phyloP scores from a whole-genome alignment of 2,113 vertebrate species.

The Pomatorhinus ruficollis region DNA sequence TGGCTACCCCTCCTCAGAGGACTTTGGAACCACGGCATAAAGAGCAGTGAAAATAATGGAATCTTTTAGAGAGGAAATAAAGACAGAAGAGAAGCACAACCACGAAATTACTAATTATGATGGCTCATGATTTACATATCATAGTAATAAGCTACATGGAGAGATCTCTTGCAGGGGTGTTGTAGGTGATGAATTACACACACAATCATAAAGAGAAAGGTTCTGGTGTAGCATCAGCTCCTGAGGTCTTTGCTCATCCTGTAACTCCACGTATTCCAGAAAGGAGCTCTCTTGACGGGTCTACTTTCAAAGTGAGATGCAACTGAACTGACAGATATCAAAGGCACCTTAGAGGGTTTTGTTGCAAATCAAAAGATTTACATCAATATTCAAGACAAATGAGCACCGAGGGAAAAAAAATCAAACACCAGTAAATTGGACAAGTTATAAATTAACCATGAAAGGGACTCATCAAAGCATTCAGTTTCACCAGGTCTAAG shows the following conservation, averaged over 20 bases:
- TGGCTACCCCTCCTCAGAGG: neutral
- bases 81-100: neutral
- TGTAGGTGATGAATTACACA: neutral
- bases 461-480: neutral
- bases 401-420: neutral
- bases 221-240: neutral
- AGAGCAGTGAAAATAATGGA: neutral
- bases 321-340: neutral
- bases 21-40: neutral
- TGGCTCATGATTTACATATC: neutral
- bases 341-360: neutral
- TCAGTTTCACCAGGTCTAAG: neutral
- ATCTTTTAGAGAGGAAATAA: neutral
- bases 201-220: fast-evolving
- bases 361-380: neutral
- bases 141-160: neutral
- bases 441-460: neutral
- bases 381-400: neutral
- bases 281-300: neutral
- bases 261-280: neutral
- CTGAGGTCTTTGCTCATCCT: neutral
- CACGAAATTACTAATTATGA: neutral
- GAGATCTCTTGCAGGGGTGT: neutral
- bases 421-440: neutral
- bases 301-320: neutral